Percentiles rank a stretch among this genome's conserved stretches.
Evolutionary conservation across 53 echinoderm and acorn worm genomes (phyloP).

Genomic region (Paracentrotus lividus): DNA sequence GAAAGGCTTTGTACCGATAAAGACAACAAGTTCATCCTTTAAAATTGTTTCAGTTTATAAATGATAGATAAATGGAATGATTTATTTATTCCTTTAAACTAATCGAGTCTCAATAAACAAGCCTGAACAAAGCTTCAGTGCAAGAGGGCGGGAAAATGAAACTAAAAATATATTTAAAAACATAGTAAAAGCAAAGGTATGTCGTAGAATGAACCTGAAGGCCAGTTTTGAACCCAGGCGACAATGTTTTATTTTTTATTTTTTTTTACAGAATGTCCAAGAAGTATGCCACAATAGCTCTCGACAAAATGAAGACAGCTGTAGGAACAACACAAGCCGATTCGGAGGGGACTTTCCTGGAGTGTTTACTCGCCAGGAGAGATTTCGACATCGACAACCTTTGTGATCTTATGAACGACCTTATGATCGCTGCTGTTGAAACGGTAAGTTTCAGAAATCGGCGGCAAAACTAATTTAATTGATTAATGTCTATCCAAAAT

Average conservation of each 20-base stretch:
- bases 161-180: too few relatives aligned
- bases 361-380: constrained; percentile 79
- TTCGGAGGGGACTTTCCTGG: constrained; percentile 77
- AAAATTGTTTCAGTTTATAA: too few relatives aligned
- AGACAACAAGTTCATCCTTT: too few relatives aligned
- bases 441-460: constrained; percentile 73
- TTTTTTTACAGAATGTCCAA: constrained; percentile 56
- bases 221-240: background rate
- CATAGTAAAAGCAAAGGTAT: too few relatives aligned
- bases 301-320: constrained; percentile 68
- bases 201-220: background rate
- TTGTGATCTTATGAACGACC: constrained; percentile 85
- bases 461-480: background rate
- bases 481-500: background rate
- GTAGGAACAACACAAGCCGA: background rate
- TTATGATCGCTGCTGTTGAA: constrained; percentile 88
- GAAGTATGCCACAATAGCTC: constrained; percentile 64
- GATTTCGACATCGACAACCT: constrained; percentile 74
- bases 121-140: too few relatives aligned
- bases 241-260: background rate
- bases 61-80: too few relatives aligned
- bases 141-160: too few relatives aligned
- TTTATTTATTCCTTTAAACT: too few relatives aligned
- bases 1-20: too few relatives aligned
- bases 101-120: too few relatives aligned